Conservation (phyloP, 2,113 vertebrate genomes). For the Tetraodon nigroviridis region DNA sequence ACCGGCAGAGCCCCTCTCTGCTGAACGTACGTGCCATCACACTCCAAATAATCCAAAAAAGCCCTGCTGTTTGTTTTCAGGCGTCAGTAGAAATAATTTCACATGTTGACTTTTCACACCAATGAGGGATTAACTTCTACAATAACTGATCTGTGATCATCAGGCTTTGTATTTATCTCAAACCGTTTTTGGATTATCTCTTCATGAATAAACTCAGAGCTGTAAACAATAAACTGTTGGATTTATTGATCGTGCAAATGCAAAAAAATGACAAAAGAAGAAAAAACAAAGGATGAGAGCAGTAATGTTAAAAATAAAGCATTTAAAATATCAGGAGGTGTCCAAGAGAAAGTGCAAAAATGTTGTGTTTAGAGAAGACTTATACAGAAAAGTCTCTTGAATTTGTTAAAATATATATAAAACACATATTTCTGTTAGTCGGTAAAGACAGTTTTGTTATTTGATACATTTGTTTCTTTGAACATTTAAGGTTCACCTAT, state of each 20-base stretch:
- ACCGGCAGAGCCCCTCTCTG: background rate
- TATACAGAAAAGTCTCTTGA: background rate
- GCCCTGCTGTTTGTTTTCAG: no score
- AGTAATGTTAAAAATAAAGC: background rate
- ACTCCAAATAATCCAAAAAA: no score
- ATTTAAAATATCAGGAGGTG: background rate
- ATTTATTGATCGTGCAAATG: conserved; percentile 56
- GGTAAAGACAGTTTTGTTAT: no score
- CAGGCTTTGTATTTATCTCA: no score
- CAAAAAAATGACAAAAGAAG: background rate
- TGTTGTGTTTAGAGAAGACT: background rate
- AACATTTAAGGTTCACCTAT: no score
- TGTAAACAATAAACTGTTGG: background rate
- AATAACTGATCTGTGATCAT: background rate
- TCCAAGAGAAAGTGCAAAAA: background rate
- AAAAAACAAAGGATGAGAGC: conserved; percentile 6
- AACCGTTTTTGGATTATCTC: background rate
- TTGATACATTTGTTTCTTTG: no score
- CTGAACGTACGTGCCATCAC: no score
- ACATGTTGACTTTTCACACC: no score
- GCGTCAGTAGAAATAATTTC: no score
- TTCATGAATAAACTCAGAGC: conserved; percentile 40
- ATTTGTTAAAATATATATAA: no score
- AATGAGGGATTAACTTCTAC: no score
- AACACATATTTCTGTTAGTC: no score